Conservation (phyloP, 2,797 vertebrate genomes). For the Momotus momota region DNA sequence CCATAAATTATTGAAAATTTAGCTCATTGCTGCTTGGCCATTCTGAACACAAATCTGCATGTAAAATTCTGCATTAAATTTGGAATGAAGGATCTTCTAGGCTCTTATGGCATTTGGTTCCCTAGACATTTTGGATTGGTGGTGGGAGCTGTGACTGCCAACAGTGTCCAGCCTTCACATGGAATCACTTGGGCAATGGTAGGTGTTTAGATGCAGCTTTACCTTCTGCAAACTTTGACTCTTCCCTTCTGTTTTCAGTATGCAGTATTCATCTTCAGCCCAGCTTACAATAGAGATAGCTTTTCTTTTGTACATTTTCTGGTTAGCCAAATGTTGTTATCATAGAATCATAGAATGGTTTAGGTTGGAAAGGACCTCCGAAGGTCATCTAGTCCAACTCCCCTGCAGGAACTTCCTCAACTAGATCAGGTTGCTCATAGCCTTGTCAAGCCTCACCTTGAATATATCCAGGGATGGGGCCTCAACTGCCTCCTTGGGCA, state of each 20-base stretch:
- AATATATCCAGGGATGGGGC: too few species aligned
- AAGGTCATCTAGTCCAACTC: too few species aligned
- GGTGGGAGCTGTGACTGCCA: neutral
- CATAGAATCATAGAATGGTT: too few species aligned
- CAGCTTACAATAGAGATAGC: neutral
- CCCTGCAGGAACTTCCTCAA: too few species aligned
- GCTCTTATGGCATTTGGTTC: neutral
- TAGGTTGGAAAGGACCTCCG: too few species aligned
- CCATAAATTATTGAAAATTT: neutral
- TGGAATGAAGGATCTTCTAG: neutral
- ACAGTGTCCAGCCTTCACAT: neutral
- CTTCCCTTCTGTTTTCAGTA: neutral
- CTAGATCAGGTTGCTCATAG: too few species aligned
- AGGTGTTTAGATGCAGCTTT: neutral
- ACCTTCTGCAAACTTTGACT: neutral
- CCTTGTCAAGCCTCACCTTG: too few species aligned
- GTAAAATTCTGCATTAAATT: neutral
- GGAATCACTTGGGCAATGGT: neutral
- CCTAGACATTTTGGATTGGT: neutral
- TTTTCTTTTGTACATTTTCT: neutral
- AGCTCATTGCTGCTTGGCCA: neutral
- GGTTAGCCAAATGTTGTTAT: neutral
- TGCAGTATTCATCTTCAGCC: neutral
- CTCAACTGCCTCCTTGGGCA: too few species aligned
- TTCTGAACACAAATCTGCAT: neutral